Conservation (phyloP, 1,140 invertebrate species). For the Caenorhabditis elegans region DNA sequence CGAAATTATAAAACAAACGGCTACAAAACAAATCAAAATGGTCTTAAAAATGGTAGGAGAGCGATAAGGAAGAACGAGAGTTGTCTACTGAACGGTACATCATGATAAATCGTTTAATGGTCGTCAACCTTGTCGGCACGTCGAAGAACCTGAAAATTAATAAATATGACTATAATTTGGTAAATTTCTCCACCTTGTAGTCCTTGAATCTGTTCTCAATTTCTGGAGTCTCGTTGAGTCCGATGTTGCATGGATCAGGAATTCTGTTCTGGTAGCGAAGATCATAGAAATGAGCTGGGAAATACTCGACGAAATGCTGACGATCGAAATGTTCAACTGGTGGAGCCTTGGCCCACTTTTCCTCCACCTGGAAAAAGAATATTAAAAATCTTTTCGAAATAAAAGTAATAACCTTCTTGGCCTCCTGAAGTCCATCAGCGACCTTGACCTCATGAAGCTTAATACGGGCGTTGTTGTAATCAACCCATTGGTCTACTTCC, state of each 20-base stretch:
- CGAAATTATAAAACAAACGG: conserved; percentile 18
- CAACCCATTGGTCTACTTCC: conserved; percentile 59
- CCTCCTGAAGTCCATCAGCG: conserved; percentile 60
- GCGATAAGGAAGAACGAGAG: neutral
- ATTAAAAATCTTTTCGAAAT: neutral
- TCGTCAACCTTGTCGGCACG: conserved; percentile 59
- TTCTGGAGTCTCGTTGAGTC: conserved; percentile 54
- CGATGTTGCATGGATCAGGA: conserved; percentile 57
- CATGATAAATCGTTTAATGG: conserved; percentile 44
- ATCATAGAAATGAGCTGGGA: conserved; percentile 58
- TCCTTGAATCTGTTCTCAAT: conserved; percentile 58
- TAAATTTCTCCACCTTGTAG: too few relatives aligned
- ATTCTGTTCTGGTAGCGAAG: conserved; percentile 59
- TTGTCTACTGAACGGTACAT: neutral
- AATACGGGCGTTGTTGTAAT: conserved; percentile 61
- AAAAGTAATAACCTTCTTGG: conserved; percentile 55
- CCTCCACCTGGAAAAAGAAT: conserved; percentile 47
- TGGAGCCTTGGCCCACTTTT: conserved; percentile 64
- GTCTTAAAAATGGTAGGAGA: neutral
- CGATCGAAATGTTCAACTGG: conserved; percentile 63
- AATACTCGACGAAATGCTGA: conserved; percentile 58
- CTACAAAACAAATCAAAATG: neutral
- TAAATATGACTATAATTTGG: too few relatives aligned
- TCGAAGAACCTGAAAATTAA: conserved; percentile 50
- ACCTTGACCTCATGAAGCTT: conserved; percentile 60